Evolutionary conservation across 2,113 vertebrate genomes (phyloP).

Genomic region (Malurus melanocephalus): DNA sequence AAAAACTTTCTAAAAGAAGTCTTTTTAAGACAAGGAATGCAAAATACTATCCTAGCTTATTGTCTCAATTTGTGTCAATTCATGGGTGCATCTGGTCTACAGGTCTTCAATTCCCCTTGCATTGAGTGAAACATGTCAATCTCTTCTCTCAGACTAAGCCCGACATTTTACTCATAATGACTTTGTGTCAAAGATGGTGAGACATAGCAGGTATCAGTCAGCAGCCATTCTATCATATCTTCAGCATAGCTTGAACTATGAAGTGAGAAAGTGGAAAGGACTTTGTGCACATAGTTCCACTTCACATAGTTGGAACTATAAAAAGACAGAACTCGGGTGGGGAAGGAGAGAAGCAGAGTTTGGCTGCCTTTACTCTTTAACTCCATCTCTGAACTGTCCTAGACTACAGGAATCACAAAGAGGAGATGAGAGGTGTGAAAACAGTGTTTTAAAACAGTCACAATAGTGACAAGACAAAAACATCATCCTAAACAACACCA

Average conservation of each 20-base stretch:
- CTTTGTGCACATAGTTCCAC: neutral
- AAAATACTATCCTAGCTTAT: neutral
- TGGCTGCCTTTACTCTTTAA: neutral
- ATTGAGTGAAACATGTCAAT: neutral
- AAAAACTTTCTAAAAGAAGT: neutral
- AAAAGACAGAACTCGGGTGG: neutral
- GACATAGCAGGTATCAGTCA: neutral
- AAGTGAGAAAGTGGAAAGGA: neutral
- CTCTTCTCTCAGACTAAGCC: neutral
- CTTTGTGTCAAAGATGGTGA: neutral
- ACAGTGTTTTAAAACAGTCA: neutral
- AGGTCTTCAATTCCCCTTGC: neutral
- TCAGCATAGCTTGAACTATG: too few relatives aligned
- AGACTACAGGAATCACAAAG: accelerated
- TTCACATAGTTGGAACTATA: neutral
- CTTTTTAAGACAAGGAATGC: neutral
- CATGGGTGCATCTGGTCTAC: neutral
- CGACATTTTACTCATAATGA: neutral
- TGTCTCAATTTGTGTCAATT: neutral
- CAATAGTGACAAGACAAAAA: neutral
- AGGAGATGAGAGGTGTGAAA: neutral
- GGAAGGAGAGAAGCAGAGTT: neutral
- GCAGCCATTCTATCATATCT: neutral
- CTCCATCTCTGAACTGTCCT: accelerated
- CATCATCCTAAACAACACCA: neutral